Conservation (phyloP, 2,113 vertebrate genomes). For the Cepphus grylle region DNA sequence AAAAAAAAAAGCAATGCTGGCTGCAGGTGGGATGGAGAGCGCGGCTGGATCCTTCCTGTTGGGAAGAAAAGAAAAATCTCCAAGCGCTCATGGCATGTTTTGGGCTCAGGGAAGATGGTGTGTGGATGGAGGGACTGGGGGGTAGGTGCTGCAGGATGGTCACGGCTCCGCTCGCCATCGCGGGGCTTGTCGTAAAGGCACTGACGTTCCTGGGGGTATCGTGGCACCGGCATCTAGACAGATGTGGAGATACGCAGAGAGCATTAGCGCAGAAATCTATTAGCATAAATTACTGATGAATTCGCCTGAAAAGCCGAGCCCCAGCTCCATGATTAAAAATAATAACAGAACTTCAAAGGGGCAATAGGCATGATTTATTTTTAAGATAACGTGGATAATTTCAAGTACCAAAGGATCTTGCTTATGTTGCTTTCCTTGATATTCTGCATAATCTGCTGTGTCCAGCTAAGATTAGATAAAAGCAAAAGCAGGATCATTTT, state of each 20-base stretch:
- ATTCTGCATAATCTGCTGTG: conserved; percentile 40
- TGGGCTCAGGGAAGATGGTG: fast-evolving
- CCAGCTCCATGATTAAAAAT: neutral
- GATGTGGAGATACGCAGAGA: neutral
- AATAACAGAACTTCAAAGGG: conserved; percentile 59
- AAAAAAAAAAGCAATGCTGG: neutral
- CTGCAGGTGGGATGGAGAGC: neutral
- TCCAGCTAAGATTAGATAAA: conserved; percentile 47
- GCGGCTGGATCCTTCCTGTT: neutral
- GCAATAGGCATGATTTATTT: conserved; percentile 24
- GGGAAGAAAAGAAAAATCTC: neutral
- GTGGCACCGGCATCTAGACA: neutral
- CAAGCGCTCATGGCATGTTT: fast-evolving
- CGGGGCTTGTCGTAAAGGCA: neutral
- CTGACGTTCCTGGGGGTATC: neutral
- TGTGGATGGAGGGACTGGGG: fast-evolving
- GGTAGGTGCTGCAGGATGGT: fast-evolving
- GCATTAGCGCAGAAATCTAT: neutral
- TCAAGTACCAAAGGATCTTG: neutral
- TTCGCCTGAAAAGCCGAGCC: neutral
- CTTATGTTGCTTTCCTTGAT: conserved; percentile 24
- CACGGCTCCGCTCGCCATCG: fast-evolving
- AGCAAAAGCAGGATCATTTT: neutral
- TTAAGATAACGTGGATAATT: conserved; percentile 39
- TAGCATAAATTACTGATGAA: conserved; percentile 47